Conservation (phyloP, 2,113 vertebrate genomes). For the Rhea americana region DNA sequence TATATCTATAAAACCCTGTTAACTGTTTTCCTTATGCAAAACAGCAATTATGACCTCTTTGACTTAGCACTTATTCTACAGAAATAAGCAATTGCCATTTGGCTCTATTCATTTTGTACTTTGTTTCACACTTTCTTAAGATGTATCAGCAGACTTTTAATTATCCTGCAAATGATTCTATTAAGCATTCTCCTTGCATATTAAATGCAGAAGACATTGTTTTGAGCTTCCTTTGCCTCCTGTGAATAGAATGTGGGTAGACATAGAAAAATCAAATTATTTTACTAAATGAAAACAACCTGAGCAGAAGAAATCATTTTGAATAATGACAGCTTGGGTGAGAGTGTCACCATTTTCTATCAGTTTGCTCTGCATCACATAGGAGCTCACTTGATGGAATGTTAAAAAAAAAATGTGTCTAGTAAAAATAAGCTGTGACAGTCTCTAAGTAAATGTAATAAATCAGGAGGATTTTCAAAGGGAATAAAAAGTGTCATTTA, state of each 20-base stretch:
- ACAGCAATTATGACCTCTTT: slow-evolving; percentile 71
- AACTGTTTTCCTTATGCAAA: slow-evolving; percentile 69
- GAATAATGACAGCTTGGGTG: slow-evolving; percentile 69
- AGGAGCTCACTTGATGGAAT: slow-evolving; percentile 70
- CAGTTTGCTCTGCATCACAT: slow-evolving; percentile 66
- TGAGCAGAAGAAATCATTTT: slow-evolving; percentile 77
- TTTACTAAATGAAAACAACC: slow-evolving; percentile 73
- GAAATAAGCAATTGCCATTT: slow-evolving; percentile 70
- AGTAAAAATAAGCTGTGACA: slow-evolving; percentile 76
- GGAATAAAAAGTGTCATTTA: slow-evolving; percentile 77
- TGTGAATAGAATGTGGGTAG: slow-evolving; percentile 70
- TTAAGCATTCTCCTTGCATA: slow-evolving; percentile 75
- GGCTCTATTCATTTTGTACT: slow-evolving; percentile 65
- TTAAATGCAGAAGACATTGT: slow-evolving; percentile 75
- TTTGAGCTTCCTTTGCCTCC: slow-evolving; percentile 65
- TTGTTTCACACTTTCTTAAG: slow-evolving; percentile 71
- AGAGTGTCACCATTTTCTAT: slow-evolving; percentile 73
- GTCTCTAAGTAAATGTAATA: slow-evolving; percentile 79
- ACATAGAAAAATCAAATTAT: slow-evolving; percentile 77
- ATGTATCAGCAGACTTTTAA: slow-evolving; percentile 74
- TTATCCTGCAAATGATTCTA: slow-evolving; percentile 75
- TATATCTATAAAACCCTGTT: slow-evolving; percentile 51
- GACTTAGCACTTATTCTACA: slow-evolving; percentile 71
- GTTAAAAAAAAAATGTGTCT: slow-evolving; percentile 46
- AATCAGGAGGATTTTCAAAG: slow-evolving; percentile 77